These are phyloP conservation scores for Drosophila kuntzei DNA, from an alignment of 2,888 invertebrate species.

Conservation along the genomic window DNA sequence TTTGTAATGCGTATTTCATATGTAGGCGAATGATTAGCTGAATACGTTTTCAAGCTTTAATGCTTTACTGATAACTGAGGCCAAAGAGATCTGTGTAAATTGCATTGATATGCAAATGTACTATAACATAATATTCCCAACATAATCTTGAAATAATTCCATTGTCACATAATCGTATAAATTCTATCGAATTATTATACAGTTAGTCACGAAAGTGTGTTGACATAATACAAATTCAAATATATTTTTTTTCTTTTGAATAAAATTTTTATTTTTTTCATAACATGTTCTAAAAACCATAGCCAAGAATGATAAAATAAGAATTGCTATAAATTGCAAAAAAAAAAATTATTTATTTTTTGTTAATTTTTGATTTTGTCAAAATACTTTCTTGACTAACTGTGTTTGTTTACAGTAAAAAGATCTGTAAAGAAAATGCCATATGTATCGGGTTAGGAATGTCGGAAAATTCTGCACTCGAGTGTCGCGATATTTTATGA, in stretches of 20 bases:
- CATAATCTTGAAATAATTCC: not conserved
- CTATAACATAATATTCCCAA: not conserved
- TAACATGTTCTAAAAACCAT: too few relatives aligned
- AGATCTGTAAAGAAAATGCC: not conserved
- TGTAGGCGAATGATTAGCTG: conserved; percentile 3
- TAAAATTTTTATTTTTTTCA: too few relatives aligned
- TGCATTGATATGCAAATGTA: not conserved
- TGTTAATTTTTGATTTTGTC: too few relatives aligned
- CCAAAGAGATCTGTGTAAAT: not conserved
- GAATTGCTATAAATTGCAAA: too few relatives aligned
- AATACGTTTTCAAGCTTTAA: not conserved
- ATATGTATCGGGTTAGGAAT: not conserved
- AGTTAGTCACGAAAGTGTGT: too few relatives aligned
- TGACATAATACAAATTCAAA: too few relatives aligned
- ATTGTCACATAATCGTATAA: not conserved
- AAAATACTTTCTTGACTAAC: too few relatives aligned
- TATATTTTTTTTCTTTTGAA: too few relatives aligned
- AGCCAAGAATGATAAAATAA: too few relatives aligned
- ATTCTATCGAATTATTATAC: too few relatives aligned
- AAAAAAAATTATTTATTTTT: too few relatives aligned
- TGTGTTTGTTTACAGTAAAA: too few relatives aligned
- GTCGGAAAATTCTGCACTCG: not conserved
- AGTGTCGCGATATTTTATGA: not conserved
- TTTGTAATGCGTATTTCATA: not conserved
- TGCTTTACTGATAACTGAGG: not conserved